Evolutionary conservation across 2,113 vertebrate species (phyloP).

Genomic region (Alectura lathami): DNA sequence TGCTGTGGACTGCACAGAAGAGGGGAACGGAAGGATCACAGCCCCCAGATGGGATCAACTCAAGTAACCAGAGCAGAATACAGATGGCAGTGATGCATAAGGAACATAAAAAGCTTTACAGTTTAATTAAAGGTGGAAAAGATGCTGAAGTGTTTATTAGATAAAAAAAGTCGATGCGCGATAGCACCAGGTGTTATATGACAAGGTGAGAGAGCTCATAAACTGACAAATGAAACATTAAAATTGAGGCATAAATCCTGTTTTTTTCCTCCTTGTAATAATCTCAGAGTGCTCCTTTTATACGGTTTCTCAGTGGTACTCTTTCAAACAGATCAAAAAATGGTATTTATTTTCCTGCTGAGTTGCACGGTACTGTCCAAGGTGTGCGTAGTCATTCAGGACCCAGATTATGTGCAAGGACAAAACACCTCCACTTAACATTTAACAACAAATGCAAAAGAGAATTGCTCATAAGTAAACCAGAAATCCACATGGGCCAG

Average conservation of each 20-base stretch:
- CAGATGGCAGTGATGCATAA: neutral
- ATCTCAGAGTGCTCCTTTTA: neutral
- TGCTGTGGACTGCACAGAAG: neutral
- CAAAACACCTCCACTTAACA: neutral
- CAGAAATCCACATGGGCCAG: neutral
- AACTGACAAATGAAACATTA: neutral
- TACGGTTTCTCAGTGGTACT: neutral
- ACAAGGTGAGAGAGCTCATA: neutral
- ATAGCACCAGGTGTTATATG: neutral
- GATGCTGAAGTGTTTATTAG: neutral
- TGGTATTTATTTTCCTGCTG: neutral
- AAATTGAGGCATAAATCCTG: neutral
- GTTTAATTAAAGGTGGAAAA: neutral
- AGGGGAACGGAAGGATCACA: neutral
- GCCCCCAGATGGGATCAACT: neutral
- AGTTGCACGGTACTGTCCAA: neutral
- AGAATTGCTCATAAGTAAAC: neutral
- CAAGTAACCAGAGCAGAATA: neutral
- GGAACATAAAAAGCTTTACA: neutral
- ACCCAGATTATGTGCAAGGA: neutral
- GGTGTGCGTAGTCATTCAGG: neutral
- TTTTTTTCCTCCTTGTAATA: neutral
- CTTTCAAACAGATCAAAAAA: neutral
- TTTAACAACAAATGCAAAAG: neutral
- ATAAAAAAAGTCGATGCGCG: neutral